Evolutionary conservation across 2,888 invertebrate genomes (phyloP).

Genomic region (Coelopa pilipes): DNA sequence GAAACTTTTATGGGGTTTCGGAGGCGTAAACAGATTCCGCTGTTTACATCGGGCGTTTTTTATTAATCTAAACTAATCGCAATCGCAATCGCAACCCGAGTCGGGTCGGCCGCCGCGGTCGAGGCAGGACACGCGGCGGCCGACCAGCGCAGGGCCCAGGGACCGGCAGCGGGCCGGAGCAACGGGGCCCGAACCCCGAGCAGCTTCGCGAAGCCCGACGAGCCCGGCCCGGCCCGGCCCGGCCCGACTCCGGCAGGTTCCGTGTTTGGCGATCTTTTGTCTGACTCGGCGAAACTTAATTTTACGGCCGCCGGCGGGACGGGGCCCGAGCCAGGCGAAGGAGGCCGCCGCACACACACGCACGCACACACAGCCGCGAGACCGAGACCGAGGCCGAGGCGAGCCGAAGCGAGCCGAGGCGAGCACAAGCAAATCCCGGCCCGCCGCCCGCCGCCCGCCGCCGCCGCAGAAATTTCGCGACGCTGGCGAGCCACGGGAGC

Average conservation of each 20-base stretch:
- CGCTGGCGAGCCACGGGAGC: background rate
- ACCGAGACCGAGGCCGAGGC: no score
- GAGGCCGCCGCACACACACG: background rate
- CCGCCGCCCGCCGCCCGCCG: no score
- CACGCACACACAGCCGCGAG: background rate
- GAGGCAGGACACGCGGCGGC: background rate
- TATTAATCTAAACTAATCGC: constrained; percentile 1
- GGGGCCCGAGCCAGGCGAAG: background rate
- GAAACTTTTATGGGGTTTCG: constrained; percentile 14
- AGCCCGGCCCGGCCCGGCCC: no score
- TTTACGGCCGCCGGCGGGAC: no score
- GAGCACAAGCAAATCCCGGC: no score
- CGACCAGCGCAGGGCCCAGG: background rate
- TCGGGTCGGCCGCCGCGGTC: background rate
- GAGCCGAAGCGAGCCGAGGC: no score
- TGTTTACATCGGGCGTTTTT: constrained; percentile 14
- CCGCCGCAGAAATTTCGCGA: no score
- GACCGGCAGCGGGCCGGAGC: background rate
- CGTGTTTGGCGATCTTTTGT: no score
- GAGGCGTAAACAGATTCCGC: constrained; percentile 7
- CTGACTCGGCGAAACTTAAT: no score
- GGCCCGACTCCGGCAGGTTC: no score
- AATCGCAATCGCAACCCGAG: background rate
- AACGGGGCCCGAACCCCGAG: no score
- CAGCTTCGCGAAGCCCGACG: no score